phyloP scores from a whole-genome alignment of 1,140 invertebrate species.

The Druon quercuslanigerum region DNA sequence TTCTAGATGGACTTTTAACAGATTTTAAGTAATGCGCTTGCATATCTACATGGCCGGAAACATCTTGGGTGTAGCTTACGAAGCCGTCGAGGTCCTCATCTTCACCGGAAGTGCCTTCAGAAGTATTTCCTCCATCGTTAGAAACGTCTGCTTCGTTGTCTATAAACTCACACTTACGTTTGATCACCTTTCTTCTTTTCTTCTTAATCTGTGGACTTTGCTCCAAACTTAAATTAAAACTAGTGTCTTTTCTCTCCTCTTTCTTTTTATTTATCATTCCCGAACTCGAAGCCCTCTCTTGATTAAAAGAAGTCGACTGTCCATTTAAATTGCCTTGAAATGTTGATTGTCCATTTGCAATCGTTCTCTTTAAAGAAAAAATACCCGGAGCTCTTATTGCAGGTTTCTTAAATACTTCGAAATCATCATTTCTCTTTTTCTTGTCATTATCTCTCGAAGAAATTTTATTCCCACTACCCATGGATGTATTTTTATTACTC shows the following conservation, averaged over 20 bases:
- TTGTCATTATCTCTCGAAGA: not conserved
- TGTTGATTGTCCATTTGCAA: not conserved
- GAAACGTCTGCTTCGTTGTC: slow-evolving; percentile 78
- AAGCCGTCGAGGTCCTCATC: slow-evolving; percentile 66
- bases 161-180: slow-evolving; percentile 69
- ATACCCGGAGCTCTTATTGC: slow-evolving; percentile 16
- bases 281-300: slow-evolving; percentile 32
- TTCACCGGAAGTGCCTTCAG: slow-evolving; percentile 59
- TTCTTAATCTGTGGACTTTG: slow-evolving; percentile 35
- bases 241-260: slow-evolving; percentile 31
- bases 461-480: not conserved
- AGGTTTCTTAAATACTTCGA: slow-evolving; percentile 43
- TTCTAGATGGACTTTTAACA: slow-evolving; percentile 65
- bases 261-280: slow-evolving; percentile 2
- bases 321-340: slow-evolving; percentile 14
- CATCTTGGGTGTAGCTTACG: slow-evolving; percentile 69
- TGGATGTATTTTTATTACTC: not conserved
- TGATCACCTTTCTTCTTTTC: slow-evolving; percentile 32
- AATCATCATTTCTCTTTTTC: slow-evolving; percentile 6
- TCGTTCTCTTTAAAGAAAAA: slow-evolving; percentile 14
- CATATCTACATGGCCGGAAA: slow-evolving; percentile 73
- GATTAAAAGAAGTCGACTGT: not conserved
- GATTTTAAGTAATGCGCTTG: slow-evolving; percentile 78
- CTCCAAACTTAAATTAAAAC: slow-evolving; percentile 33
- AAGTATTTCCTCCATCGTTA: slow-evolving; percentile 56